Base-by-base conservation (phyloP, 2,797 vertebrate genomes). In the Ptychadena robeensis region DNA sequence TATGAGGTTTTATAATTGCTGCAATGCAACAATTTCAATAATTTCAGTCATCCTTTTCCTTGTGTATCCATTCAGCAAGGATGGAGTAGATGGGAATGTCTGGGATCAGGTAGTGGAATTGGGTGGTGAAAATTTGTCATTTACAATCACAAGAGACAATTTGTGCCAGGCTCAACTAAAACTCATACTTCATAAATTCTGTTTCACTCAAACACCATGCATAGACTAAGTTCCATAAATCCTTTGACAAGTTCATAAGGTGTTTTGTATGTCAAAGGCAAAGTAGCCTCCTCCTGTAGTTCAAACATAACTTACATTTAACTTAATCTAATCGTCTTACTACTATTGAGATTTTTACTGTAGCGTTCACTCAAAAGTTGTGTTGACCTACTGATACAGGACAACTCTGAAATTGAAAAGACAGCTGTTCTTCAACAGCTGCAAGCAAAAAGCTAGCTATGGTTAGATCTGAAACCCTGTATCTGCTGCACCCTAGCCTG, bases 181-280 rank as follows among this genome's bases (percentile, higher is more conserved):
- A n/a, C n/a, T n/a, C n/a, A n/a, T n/a, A n/a, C n/a, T n/a, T n/a
- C 2, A 18, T 15, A 44, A 12, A 12, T 40, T 40, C 14, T 18
- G 14, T 44, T 44, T 44, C 4, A 44, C 11, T 44, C 2, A 11
- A 44, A 15, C 40, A 14, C 3, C 1, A 4, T 44, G 40, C 14
- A 44, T 18, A 15, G 40, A 44, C 40, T n/a, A 44, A 3, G 12
- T 44, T 44, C 14, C 14, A 44, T 44, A 44, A 18, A 44, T 44
- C 40, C 15, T 57, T 22, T 22, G 9, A 57, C 22, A 25, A 61
- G 10, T 11, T 61, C 9, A 35, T 32, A 34, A 67, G 30, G 65
- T 67, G 32, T 67, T 67, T 67, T 67, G 65, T 67, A 67, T 67
- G 31, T 35, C 32, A 35, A 67, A 32, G 65, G 65, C 30, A 67